A percentile compares a stretch with the other conserved stretches of the same genome.
Conservation (phyloP, 2,888 invertebrate genomes). For the Orthosia incerta region DNA sequence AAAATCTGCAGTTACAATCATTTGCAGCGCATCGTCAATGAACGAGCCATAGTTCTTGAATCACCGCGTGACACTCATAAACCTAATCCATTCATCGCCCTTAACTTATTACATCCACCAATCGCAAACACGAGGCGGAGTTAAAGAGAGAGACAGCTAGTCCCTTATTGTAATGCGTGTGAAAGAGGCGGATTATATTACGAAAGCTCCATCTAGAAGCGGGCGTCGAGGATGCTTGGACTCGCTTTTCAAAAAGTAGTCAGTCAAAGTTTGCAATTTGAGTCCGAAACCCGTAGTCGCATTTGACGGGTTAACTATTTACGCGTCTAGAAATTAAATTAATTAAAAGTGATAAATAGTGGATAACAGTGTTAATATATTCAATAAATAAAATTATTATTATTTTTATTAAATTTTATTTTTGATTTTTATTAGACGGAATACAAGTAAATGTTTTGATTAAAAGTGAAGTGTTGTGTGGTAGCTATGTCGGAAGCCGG, state of each 20-base stretch:
- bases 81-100: slow-evolving; percentile 66
- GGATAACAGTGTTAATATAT: slow-evolving; percentile 19
- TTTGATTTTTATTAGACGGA: neutral
- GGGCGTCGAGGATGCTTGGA: slow-evolving; percentile 68
- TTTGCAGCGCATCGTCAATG: slow-evolving; percentile 26
- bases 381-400: slow-evolving; percentile 9
- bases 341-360: slow-evolving; percentile 31
- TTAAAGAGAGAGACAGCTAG: slow-evolving; percentile 66
- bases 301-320: slow-evolving; percentile 58
- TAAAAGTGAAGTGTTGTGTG: slow-evolving; percentile 59
- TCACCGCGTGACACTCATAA: slow-evolving; percentile 55
- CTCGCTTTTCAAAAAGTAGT: slow-evolving; percentile 53
- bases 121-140: slow-evolving; percentile 75
- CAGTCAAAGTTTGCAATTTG: slow-evolving; percentile 75
- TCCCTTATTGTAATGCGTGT: slow-evolving; percentile 39
- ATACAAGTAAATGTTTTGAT: slow-evolving; percentile 33
- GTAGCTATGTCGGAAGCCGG: slow-evolving; percentile 75
- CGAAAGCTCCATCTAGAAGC: slow-evolving; percentile 67
- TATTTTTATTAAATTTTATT: slow-evolving; percentile 2
- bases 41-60: slow-evolving; percentile 52
- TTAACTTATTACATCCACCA: slow-evolving; percentile 68
- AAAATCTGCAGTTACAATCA: slow-evolving; percentile 32
- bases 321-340: slow-evolving; percentile 49
- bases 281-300: slow-evolving; percentile 57
- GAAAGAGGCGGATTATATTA: slow-evolving; percentile 59